Percentiles rank a stretch among this genome's conserved stretches.
Evolutionary conservation across 2,797 vertebrate species (phyloP).

Genomic region (Pangasius macronema): DNA sequence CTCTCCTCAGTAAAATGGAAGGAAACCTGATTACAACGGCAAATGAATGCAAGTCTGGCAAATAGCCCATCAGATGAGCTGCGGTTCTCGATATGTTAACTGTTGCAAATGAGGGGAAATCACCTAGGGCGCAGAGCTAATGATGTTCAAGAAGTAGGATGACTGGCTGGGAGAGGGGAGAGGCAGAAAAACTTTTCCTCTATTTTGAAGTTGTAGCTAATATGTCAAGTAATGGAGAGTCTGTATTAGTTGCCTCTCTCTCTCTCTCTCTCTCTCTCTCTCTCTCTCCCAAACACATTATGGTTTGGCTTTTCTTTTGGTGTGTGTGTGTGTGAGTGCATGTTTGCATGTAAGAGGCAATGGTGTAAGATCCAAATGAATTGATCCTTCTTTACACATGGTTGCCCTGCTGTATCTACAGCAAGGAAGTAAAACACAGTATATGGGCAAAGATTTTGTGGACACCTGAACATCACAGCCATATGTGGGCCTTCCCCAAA

Average conservation of each 20-base stretch:
- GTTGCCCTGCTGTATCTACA: slow-evolving; percentile 16
- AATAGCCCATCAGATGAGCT: slow-evolving; percentile 41
- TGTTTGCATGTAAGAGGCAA: slow-evolving; percentile 9
- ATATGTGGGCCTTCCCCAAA: not conserved
- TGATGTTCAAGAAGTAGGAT: slow-evolving; percentile 5
- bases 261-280: too few species aligned
- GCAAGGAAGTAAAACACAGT: not conserved
- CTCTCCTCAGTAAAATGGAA: slow-evolving; percentile 38
- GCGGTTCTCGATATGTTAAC: slow-evolving; percentile 34
- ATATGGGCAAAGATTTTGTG: not conserved
- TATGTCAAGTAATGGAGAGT: not conserved
- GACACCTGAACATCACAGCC: not conserved
- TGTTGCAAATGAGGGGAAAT: slow-evolving; percentile 40
- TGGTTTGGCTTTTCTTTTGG: not conserved
- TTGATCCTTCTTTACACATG: slow-evolving; percentile 46
- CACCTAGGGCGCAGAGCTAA: slow-evolving; percentile 11
- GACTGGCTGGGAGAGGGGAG: not conserved
- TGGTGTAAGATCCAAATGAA: slow-evolving; percentile 36
- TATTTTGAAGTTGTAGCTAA: not conserved
- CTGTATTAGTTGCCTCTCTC: not conserved
- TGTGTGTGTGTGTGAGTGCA: slow-evolving; percentile 2
- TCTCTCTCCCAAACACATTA: not conserved
- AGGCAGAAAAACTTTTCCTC: slow-evolving; percentile 2
- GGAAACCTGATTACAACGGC: slow-evolving; percentile 44
- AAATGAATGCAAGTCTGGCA: slow-evolving; percentile 34